Evolutionary conservation across 1,140 invertebrate genomes (phyloP), one percentile per base, ranked within the genome.

Genomic region (Penaeus chinensis): DNA sequence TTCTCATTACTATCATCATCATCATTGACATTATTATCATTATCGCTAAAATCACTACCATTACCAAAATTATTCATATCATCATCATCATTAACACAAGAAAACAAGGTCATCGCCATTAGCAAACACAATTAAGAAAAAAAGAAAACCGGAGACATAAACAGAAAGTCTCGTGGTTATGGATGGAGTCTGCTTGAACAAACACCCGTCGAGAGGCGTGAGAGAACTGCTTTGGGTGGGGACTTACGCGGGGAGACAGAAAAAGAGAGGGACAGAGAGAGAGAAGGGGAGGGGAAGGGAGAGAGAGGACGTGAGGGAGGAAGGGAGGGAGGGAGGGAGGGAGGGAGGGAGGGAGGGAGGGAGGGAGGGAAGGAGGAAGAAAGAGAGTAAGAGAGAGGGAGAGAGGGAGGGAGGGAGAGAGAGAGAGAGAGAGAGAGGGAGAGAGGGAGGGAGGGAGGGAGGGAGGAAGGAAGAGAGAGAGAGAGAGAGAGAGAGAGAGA

Each of bases 401-500:
- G 80, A 65, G 80, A 82, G 80, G 37, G 80, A 82, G 80, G 65
- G 80, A 82, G 80, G 65, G 61, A 82, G 61, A 82, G 80, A 65
- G 54, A 82, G 80, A 65, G 80, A 82, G 80, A 82, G 61, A 82
- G 80, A 82, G 80, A 82, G 61, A 78, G 76, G 42, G 24, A 47
- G 76, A 78, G 76, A 47, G 42, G 20, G 76, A 47, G 42, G 20
- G 76, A 78, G 42, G 1, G 42, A 78, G 76, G 20, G 76, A 47
- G 27, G 13, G 76, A 78, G 42, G 20, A 20, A 1, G 76, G 20
- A 20, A 2, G 42, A 78, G 76, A 20, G 76, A 47, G 19, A 47
- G 42, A 78, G 76, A 47, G 76, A 47, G 42, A 20, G 18, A 47
- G 24, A 20, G 42, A 78, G 24, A 20, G 42, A 78, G 42, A 20